Conservation (phyloP, 2,888 invertebrate species). For the Sceliomorpha sp. region DNA sequence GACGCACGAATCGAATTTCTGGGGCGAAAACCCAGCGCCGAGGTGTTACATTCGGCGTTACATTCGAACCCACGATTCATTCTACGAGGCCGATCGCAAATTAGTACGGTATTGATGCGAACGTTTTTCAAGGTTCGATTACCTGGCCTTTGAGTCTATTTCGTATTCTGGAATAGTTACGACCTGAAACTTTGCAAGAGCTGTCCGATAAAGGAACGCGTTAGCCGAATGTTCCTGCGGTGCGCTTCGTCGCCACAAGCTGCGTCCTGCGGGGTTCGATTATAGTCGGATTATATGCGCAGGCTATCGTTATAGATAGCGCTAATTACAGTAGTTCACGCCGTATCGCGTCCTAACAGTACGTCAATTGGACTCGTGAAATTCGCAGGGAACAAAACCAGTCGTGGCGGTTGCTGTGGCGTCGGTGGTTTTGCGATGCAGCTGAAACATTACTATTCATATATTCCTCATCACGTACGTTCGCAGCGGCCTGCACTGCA, state of each 20-base stretch:
- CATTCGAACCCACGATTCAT: no score
- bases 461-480: constrained; percentile 79
- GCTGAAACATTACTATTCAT: constrained; percentile 78
- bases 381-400: constrained; percentile 50
- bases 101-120: no score
- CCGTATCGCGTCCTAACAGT: constrained; percentile 68
- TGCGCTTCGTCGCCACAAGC: constrained; percentile 35
- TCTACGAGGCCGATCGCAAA: no score
- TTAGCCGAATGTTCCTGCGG: constrained; percentile 38
- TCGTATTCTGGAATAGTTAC: no score
- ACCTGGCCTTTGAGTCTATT: no score
- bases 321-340: constrained; percentile 79
- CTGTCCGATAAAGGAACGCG: constrained; percentile 24
- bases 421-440: constrained; percentile 70
- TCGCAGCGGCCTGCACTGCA: constrained; percentile 65
- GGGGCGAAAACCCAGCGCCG: constrained; percentile 6
- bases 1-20: constrained; percentile 31
- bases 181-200: constrained; percentile 7
- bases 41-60: no score
- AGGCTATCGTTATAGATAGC: constrained; percentile 76
- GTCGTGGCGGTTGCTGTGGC: constrained; percentile 56
- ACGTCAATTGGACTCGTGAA: constrained; percentile 51
- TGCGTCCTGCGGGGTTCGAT: constrained; percentile 62
- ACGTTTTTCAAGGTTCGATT: no score
- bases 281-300: constrained; percentile 70